A percentile compares a stretch with the other conserved stretches of the same genome.
phyloP scores from a whole-genome alignment of 2,113 vertebrate species.

The Hucho hucho region DNA sequence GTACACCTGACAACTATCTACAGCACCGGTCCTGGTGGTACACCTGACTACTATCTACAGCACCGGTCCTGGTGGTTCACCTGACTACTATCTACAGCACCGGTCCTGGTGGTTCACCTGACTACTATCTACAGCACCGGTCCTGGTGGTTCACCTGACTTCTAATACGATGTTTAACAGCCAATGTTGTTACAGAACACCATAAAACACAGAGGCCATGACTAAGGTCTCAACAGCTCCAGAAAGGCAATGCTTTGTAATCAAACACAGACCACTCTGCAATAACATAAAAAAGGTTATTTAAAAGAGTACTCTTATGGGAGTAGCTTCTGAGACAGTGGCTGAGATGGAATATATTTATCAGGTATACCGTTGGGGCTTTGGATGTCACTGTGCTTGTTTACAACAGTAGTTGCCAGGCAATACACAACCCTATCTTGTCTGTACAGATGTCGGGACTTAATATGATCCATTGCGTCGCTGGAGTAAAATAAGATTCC shows the following conservation, averaged over 20 bases:
- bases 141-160: neutral
- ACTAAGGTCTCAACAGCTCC: constrained; percentile 18
- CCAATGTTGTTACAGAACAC: constrained; percentile 17
- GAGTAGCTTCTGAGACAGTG: constrained; percentile 23
- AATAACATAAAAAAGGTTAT: constrained; percentile 4
- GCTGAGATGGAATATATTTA: constrained; percentile 23
- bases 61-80: too few relatives aligned
- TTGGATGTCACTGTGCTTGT: constrained; percentile 30
- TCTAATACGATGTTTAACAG: constrained; percentile 32
- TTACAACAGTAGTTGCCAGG: constrained; percentile 6
- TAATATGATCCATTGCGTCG: too few relatives aligned
- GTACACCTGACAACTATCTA: constrained; percentile 1
- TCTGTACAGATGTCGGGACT: neutral
- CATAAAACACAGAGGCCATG: constrained; percentile 17
- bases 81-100: too few relatives aligned
- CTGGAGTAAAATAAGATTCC: too few relatives aligned
- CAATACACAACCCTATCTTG: neutral
- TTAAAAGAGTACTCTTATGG: constrained; percentile 14
- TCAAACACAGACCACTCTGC: constrained; percentile 11
- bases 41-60: too few relatives aligned
- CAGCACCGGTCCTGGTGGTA: too few relatives aligned
- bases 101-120: too few relatives aligned
- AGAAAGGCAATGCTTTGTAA: constrained; percentile 7
- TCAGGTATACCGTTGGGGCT: constrained; percentile 20
- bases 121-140: too few relatives aligned